Base-by-base conservation (phyloP, 2,797 vertebrate species). In the Muscicapa striata region DNA sequence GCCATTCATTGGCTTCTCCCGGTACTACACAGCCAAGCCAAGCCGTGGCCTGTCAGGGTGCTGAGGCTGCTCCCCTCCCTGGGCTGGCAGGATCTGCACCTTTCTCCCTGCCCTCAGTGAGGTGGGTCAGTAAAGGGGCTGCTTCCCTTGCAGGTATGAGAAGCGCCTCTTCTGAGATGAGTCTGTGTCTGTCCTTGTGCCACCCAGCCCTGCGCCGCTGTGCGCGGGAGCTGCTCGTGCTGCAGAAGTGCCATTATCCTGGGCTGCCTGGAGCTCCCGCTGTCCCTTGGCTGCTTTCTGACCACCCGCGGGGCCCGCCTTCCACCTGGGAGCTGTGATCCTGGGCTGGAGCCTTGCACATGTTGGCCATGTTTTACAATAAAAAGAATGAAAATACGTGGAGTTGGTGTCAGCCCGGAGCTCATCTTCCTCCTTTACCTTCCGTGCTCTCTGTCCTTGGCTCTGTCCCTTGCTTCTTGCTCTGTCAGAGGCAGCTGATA, bases 161-260 rank as follows among this genome's bases (percentile, higher is more conserved):
- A 99, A 99, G 91, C 98, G 99, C 57, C 98, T 99, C 80, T 99
- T 99, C 97, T 99, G 98, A 58, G 84, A 48, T 23, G 52, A 0
- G 4, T 68, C 70, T 57, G 34, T 67, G 52, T 83, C 43, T 40
- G 62, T 94, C 91, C 70, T 83, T 9, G 48, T 88, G 95, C 94
- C 93, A 82, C 72, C 48, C 54, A 67, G 90, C 74, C 77, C 45
- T 45, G 52, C 2, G 17, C 80, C 7, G 45, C 76, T 57, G 48
- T 0, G 4, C 1, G 22, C 2, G 3, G 90, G 90, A 90, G 88
- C 96, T 94, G 95, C 93, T 91, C 58, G 64, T 77, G 90, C 94
- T 95, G 94, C 93, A 92, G 84, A 97, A 93, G 95, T 95, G 90
- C 96, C 92, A 70, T 93, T 93, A 76, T 20, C 48, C 83, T 84